These are phyloP conservation scores for Lepus americanus DNA, from an alignment of 2,113 vertebrate species.

Conservation along the genomic window DNA sequence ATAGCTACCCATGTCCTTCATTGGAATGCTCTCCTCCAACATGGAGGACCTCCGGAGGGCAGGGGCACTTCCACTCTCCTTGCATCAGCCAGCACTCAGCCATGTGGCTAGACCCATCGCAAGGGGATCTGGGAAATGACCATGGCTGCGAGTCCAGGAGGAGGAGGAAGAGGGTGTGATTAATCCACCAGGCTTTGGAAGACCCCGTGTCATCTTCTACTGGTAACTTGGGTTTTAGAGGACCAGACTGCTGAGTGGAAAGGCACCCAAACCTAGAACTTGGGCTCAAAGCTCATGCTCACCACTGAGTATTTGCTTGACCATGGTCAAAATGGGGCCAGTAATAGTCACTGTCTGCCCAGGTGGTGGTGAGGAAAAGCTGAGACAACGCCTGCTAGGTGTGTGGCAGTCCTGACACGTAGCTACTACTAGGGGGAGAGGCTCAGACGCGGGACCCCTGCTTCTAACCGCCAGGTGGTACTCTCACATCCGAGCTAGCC, in stretches of 20 bases:
- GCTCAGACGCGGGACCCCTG: neutral
- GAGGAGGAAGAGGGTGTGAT: neutral
- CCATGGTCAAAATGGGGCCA: neutral
- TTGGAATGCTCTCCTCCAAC: neutral
- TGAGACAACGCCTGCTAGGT: neutral
- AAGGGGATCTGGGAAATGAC: neutral
- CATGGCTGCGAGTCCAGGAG: neutral
- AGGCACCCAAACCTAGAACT: neutral
- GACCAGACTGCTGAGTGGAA: neutral
- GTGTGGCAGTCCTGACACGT: neutral
- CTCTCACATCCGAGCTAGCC: constrained; percentile 19
- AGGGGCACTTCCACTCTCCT: neutral
- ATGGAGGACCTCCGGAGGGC: neutral
- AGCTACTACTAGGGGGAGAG: neutral
- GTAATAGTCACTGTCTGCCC: neutral
- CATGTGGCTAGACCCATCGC: neutral
- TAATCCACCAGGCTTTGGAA: neutral
- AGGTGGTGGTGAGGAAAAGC: neutral
- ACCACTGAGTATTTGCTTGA: neutral
- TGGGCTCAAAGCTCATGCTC: neutral
- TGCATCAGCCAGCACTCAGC: neutral
- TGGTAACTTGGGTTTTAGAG: neutral
- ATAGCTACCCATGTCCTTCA: neutral
- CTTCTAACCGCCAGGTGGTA: constrained; percentile 20
- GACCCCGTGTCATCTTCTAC: neutral